Conservation (phyloP, 2,797 vertebrate species). For the Dipus sagitta region DNA sequence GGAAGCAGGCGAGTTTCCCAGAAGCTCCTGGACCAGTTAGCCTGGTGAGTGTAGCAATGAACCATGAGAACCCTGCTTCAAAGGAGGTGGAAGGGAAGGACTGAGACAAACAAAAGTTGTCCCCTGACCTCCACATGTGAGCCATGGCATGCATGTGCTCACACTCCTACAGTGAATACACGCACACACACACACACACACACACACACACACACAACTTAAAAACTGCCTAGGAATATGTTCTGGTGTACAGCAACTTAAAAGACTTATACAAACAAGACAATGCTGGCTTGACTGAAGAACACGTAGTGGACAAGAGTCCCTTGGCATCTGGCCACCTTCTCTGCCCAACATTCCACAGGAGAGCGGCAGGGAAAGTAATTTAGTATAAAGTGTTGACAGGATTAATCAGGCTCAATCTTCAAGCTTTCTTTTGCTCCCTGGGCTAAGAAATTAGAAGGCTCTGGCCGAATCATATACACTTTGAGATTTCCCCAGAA, state of each 20-base stretch:
- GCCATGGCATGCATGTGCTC: too few species aligned
- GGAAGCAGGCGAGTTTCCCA: too few species aligned
- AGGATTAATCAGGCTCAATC: conserved; percentile 72
- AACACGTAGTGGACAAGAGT: conserved; percentile 19
- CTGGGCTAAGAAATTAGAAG: conserved; percentile 73
- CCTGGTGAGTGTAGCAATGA: too few species aligned
- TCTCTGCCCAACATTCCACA: conserved; percentile 55
- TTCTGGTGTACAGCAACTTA: conserved; percentile 25
- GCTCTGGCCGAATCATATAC: conserved; percentile 53
- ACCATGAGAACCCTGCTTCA: too few species aligned
- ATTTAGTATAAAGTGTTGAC: conserved; percentile 69
- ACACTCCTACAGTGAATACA: too few species aligned
- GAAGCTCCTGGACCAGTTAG: too few species aligned
- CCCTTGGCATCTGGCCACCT: background rate
- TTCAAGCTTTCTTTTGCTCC: conserved; percentile 66
- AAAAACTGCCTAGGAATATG: conserved; percentile 10
- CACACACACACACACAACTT: too few species aligned
- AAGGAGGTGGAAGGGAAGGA: too few species aligned
- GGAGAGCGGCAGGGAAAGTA: conserved; percentile 34
- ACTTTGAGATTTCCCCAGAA: conserved; percentile 66
- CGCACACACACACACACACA: too few species aligned
- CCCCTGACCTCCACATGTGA: too few species aligned
- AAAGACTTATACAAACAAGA: background rate
- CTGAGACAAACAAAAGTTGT: too few species aligned
- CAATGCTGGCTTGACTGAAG: conserved; percentile 8